Conservation (phyloP, 2,888 invertebrate species). For the Abrostola triplasia region DNA sequence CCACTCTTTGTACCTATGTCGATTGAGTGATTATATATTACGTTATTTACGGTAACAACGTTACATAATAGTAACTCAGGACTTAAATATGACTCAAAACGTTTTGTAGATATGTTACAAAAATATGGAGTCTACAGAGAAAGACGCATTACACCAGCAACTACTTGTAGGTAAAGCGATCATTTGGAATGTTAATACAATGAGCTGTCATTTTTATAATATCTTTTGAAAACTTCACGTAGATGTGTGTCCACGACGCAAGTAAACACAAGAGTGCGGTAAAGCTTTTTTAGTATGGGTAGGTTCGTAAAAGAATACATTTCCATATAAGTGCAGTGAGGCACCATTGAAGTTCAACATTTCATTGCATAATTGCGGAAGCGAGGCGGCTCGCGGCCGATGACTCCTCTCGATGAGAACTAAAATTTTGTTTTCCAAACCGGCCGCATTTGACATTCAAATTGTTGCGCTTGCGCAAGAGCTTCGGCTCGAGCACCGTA, state of each 20-base stretch:
- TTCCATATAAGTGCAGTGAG: conserved; percentile 61
- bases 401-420: conserved; percentile 70
- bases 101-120: background rate
- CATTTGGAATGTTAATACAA: background rate
- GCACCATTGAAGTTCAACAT: conserved; percentile 73
- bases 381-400: conserved; percentile 66
- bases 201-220: too few relatives aligned
- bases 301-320: conserved; percentile 35
- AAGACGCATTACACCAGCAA: background rate
- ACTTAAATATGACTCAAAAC: background rate
- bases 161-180: background rate
- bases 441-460: conserved; percentile 78
- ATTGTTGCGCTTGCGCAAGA: conserved; percentile 72
- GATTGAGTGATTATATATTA: background rate
- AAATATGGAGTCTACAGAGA: background rate
- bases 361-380: conserved; percentile 80
- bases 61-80: background rate
- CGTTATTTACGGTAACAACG: background rate
- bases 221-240: background rate
- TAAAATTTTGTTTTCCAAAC: conserved; percentile 75
- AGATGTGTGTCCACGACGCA: background rate
- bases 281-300: conserved; percentile 32
- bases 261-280: conserved; percentile 12
- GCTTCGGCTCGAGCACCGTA: conserved; percentile 52
- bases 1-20: background rate